Evolutionary conservation across 2,797 vertebrate genomes (phyloP).

Genomic region (Anableps anableps): DNA sequence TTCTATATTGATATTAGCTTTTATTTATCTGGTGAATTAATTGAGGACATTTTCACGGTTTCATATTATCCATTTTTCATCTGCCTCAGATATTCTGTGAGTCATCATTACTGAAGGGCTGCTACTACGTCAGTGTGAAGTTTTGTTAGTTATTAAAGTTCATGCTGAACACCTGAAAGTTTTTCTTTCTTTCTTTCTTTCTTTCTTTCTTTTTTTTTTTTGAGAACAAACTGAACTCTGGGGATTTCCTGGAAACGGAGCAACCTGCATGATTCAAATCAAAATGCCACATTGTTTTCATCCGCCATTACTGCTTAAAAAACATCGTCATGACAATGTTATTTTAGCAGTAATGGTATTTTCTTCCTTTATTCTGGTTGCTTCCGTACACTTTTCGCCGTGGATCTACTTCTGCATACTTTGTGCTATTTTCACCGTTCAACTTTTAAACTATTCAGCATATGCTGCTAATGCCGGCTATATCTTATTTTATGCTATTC

Average conservation of each 20-base stretch:
- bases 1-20: not conserved
- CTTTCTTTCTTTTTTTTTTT: too few species aligned
- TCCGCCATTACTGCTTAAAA: not conserved
- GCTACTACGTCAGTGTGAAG: not conserved
- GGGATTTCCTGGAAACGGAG: not conserved
- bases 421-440: too few species aligned
- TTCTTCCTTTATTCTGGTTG: too few species aligned
- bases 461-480: too few species aligned
- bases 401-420: too few species aligned
- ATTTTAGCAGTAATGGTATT: too few species aligned
- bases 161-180: not conserved
- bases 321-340: too few species aligned
- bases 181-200: too few species aligned
- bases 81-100: not conserved
- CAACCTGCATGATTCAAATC: not conserved
- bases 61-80: not conserved
- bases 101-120: not conserved
- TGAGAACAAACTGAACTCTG: not conserved
- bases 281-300: not conserved
- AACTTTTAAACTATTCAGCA: too few species aligned
- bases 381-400: too few species aligned
- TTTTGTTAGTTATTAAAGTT: not conserved
- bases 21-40: not conserved
- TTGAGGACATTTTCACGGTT: not conserved
- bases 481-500: too few species aligned